Evolutionary conservation across 1,140 invertebrate species (phyloP).

Genomic region (Nilaparvata lugens): DNA sequence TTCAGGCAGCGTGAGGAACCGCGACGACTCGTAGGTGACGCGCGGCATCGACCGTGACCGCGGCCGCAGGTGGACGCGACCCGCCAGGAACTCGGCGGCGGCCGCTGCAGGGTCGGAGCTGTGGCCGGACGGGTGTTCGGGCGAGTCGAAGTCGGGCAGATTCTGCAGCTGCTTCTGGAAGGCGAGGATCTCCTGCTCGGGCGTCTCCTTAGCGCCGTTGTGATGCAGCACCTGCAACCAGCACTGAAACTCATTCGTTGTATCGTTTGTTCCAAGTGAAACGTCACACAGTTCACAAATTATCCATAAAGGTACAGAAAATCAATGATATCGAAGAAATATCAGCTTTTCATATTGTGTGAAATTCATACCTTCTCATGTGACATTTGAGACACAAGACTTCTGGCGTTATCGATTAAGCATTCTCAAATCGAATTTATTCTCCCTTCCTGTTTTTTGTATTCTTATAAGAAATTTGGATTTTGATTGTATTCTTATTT

Average conservation of each 20-base stretch:
- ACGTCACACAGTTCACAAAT: background rate
- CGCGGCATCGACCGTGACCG: conserved; percentile 42
- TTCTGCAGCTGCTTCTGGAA: conserved; percentile 46
- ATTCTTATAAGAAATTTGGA: too few relatives aligned
- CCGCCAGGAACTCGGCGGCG: conserved; percentile 30
- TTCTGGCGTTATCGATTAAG: too few relatives aligned
- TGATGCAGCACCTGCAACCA: conserved; percentile 11
- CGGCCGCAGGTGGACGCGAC: conserved; percentile 31
- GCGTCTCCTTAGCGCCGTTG: conserved; percentile 28
- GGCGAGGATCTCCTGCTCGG: conserved; percentile 42
- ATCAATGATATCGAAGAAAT: too few relatives aligned
- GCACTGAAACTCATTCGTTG: background rate
- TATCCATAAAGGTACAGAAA: too few relatives aligned
- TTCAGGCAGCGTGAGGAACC: conserved; percentile 35
- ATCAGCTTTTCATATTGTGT: too few relatives aligned
- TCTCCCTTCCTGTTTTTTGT: too few relatives aligned
- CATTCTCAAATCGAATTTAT: too few relatives aligned
- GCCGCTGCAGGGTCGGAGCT: conserved; percentile 19
- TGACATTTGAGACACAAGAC: too few relatives aligned
- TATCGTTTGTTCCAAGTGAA: background rate
- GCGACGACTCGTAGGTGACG: conserved; percentile 36
- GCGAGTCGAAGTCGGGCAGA: conserved; percentile 39
- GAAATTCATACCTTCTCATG: too few relatives aligned
- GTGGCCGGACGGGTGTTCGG: conserved; percentile 25
- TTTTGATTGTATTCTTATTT: too few relatives aligned